These are phyloP conservation scores for mouse (Mus musculus) DNA, from an alignment of 2,113 vertebrate species.

Conservation along the genomic window GRCm39 chrX:82954001-82954500, in stretches of 20 bases:
- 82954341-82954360: background rate
- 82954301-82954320: background rate
- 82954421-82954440: background rate
- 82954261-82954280: slow-evolving; percentile 10
- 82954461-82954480: background rate
- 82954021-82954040: slow-evolving; percentile 35
- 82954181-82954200: background rate
- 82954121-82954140: background rate
- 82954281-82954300: background rate
- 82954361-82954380: background rate
- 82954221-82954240: background rate
- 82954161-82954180: background rate
- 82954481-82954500: background rate
- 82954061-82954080: slow-evolving; percentile 12
- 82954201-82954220: background rate
- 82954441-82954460: background rate
- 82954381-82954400: background rate
- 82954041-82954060: background rate
- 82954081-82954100: slow-evolving; percentile 37
- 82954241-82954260: background rate
- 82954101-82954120: background rate
- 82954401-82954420: background rate
- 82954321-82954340: background rate
- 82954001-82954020: background rate
- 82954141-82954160: background rate